Percentiles rank a stretch among this genome's conserved stretches.
phyloP scores from a whole-genome alignment of 2,888 invertebrate species.

The Cosmopolites sordidus region DNA sequence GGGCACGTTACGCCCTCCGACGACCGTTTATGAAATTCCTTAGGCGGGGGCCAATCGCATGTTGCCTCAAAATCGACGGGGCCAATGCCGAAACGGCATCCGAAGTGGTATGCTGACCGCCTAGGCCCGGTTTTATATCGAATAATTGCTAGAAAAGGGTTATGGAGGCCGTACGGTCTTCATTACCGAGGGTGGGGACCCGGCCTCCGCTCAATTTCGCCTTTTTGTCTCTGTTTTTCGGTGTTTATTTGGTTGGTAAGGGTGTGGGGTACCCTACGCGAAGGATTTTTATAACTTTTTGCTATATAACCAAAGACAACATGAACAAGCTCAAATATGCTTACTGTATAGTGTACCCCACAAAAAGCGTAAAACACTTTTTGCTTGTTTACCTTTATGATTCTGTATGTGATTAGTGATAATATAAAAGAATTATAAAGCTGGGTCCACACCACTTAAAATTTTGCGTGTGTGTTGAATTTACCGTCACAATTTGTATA shows the following conservation, averaged over 20 bases:
- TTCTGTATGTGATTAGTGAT: too few relatives aligned
- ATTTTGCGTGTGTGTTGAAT: too few relatives aligned
- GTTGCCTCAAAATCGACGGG: conserved; percentile 23
- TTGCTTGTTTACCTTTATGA: too few relatives aligned
- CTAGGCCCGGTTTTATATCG: conserved; percentile 37
- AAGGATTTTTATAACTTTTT: too few relatives aligned
- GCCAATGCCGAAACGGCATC: conserved; percentile 31
- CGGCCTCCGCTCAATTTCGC: conserved; percentile 21
- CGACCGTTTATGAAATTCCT: conserved; percentile 39
- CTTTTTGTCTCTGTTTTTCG: conserved; percentile 20
- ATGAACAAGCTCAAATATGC: too few relatives aligned
- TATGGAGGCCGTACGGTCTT: conserved; percentile 38
- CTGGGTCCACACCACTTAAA: too few relatives aligned
- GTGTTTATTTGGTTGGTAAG: conserved; percentile 8
- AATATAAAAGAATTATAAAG: too few relatives aligned
- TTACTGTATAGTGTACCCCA: too few relatives aligned
- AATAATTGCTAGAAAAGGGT: conserved; percentile 37
- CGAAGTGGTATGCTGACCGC: conserved; percentile 34
- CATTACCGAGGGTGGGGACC: conserved; percentile 17
- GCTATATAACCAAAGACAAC: too few relatives aligned
- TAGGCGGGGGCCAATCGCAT: conserved; percentile 31
- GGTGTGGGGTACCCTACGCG: not conserved
- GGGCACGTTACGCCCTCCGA: conserved; percentile 32
- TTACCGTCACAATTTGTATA: too few relatives aligned
- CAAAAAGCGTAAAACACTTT: too few relatives aligned